Percentiles rank a stretch among this genome's conserved stretches.
These are phyloP conservation scores for Anoura caudifer DNA, from an alignment of 2,113 vertebrate species.

Conservation along the genomic window DNA sequence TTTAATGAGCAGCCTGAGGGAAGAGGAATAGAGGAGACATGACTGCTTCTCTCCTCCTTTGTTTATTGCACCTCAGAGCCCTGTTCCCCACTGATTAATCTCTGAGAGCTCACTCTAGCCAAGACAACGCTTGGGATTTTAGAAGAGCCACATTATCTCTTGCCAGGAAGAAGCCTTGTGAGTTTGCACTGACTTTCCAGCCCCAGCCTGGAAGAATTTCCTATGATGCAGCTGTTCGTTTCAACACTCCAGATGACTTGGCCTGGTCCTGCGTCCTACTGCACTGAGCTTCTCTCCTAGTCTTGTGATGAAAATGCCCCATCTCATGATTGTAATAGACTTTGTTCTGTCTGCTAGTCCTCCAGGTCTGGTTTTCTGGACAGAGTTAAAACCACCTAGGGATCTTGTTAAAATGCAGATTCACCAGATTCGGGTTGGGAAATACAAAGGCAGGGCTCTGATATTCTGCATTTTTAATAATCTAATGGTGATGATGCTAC, in stretches of 20 bases:
- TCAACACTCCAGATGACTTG: neutral
- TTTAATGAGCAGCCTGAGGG: neutral
- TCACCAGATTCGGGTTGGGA: neutral
- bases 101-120: neutral
- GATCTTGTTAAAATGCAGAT: neutral
- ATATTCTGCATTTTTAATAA: neutral
- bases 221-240: neutral
- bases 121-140: neutral
- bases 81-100: neutral
- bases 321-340: neutral
- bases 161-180: neutral
- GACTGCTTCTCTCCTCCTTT: neutral
- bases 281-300: neutral
- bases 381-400: neutral
- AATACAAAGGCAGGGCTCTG: neutral
- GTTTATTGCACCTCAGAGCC: neutral
- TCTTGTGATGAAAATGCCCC: neutral
- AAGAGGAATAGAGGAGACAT: neutral
- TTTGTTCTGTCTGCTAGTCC: neutral
- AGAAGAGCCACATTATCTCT: neutral
- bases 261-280: neutral
- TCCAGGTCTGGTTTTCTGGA: neutral
- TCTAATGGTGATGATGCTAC: neutral
- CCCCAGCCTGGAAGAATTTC: neutral
- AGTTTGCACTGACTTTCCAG: neutral